Evolutionary conservation across 1,140 invertebrate genomes (phyloP).

Genomic region (Penaeus indicus): DNA sequence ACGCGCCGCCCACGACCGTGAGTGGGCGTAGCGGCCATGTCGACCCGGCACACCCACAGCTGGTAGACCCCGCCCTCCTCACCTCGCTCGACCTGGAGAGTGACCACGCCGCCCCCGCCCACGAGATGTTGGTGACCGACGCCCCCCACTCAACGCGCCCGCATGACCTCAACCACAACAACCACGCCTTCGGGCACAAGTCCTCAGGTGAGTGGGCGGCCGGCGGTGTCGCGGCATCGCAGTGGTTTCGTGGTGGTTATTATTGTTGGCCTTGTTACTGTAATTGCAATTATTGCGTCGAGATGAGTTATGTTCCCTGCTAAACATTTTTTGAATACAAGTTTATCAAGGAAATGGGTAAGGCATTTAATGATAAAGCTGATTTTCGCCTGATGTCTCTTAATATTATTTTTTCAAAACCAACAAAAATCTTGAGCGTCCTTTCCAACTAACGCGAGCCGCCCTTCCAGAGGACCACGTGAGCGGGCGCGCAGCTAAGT

Average conservation of each 20-base stretch:
- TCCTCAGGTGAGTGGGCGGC: constrained; percentile 27
- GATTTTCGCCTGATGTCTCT: no score
- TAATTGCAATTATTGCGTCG: not conserved
- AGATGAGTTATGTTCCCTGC: no score
- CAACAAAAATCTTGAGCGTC: no score
- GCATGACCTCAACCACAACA: constrained; percentile 54
- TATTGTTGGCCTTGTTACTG: no score
- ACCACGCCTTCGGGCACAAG: constrained; percentile 47
- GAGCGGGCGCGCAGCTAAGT: constrained; percentile 42
- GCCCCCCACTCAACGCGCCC: constrained; percentile 24
- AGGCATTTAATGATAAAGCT: no score
- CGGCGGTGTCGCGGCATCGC: not conserved
- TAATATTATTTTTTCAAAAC: no score
- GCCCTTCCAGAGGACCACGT: constrained; percentile 40
- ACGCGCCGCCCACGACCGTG: constrained; percentile 13
- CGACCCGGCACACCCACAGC: constrained; percentile 29
- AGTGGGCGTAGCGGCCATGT: constrained; percentile 31
- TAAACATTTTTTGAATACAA: no score
- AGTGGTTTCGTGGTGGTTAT: no score
- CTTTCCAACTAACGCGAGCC: not conserved
- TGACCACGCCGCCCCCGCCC: constrained; percentile 28
- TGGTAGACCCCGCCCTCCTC: constrained; percentile 52
- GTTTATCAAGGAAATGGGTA: no score
- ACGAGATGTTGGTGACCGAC: constrained; percentile 51
- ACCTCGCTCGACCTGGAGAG: constrained; percentile 54